Percentiles rank a stretch among this genome's conserved stretches.
Evolutionary conservation across 2,888 invertebrate species (phyloP).

Genomic region (Mactromeris polynyma): DNA sequence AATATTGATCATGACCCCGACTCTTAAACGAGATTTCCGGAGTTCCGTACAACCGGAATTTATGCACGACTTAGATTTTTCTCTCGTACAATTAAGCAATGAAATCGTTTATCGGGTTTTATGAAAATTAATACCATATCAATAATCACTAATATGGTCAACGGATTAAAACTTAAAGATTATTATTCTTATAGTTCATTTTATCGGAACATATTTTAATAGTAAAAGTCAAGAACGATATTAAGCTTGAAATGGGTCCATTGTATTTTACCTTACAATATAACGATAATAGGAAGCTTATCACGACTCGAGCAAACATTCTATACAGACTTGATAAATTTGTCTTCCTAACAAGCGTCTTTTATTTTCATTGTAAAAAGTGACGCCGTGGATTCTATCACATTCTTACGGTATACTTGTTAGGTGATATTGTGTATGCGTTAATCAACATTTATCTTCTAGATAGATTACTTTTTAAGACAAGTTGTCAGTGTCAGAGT

Average conservation of each 20-base stretch:
- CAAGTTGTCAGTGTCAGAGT: no score
- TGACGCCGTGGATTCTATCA: no score
- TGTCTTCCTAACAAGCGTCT: no score
- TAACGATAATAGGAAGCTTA: no score
- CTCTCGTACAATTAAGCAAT: background rate
- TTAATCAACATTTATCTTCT: no score
- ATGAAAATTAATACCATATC: slow-evolving; percentile 8
- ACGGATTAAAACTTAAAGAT: background rate
- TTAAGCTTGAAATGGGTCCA: background rate
- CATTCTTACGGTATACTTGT: no score
- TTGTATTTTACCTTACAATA: no score
- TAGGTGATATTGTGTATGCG: no score
- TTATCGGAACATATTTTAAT: background rate
- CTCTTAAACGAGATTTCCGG: background rate
- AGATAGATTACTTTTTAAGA: no score
- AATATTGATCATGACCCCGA: background rate
- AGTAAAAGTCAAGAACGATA: background rate
- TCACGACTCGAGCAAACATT: no score
- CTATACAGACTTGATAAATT: no score
- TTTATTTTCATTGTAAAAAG: no score
- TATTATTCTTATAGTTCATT: background rate
- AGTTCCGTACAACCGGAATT: background rate
- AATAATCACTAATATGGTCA: slow-evolving; percentile 2
- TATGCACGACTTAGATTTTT: background rate
- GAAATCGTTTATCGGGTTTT: background rate